Base-by-base conservation (phyloP, 2,113 vertebrate genomes). In the Sturnira hondurensis region DNA sequence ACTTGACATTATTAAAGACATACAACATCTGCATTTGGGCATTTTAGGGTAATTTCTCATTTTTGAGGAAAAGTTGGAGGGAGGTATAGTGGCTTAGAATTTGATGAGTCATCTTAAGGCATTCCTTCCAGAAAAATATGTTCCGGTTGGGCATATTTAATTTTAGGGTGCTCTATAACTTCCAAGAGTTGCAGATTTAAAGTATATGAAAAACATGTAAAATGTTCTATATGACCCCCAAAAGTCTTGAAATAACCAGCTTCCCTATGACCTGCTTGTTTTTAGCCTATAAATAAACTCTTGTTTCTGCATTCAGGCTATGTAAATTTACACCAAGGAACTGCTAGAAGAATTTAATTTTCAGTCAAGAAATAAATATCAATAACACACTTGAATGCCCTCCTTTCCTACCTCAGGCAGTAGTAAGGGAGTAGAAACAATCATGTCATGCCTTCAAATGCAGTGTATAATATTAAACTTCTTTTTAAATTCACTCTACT, bases 291-390 rank as follows among this genome's bases (percentile, higher is more conserved):
- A 65, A 58, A 70, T 68, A 67, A 77, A 92, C 17, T 43, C 26
- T 76, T 92, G 24, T 78, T 36, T 86, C 63, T 84, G 20, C 70
- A 61, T 95, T 92, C 61, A 77, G 6, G 17, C 52, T 84, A 3
- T 94, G 3, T 94, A 65, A 77, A 86, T 78, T 82, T 71, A 47
- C 65, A 84, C 36, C 52, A 90, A 84, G 68, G 86, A 95, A 83
- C 45, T 67, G 3, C 63, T 58, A 54, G 24, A 92, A 82, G 52
- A 86, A 56, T 86, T 89, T 77, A 82, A 85, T 80, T 77, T 89
- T 89, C 56, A 95, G 43, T 89, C 38, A 86, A 92, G 36, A 77
- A 93, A 41, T 43, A 81, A 45, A 50, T 4, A n/a, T 28, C 63
- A 73, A 0, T 94, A 87, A 54, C 26, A 50, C 38, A 71, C 17